Evolutionary conservation across 2,888 invertebrate species (phyloP).

Genomic region (Trimorus sp.): DNA sequence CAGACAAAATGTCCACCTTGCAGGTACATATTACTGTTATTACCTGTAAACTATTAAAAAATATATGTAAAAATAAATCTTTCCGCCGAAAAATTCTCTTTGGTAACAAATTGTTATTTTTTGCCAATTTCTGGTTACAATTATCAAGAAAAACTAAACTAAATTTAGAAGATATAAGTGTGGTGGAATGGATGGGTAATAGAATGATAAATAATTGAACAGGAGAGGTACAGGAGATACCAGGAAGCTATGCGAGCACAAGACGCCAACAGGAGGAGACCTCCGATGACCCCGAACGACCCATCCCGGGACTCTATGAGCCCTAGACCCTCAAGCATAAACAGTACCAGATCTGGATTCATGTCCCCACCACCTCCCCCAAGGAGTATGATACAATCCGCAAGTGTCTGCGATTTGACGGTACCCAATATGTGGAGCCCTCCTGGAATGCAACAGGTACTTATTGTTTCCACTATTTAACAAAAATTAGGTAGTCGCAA

Average conservation of each 20-base stretch:
- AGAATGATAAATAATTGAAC: background rate
- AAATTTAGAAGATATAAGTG: too few relatives aligned
- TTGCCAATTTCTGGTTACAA: too few relatives aligned
- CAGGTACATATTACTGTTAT: slow-evolving; percentile 69
- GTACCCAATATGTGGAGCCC: slow-evolving; percentile 75
- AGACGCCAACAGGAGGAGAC: slow-evolving; percentile 81
- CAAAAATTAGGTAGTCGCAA: background rate
- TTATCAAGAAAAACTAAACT: too few relatives aligned
- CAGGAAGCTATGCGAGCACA: slow-evolving; percentile 84
- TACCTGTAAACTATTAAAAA: too few relatives aligned
- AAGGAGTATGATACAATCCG: slow-evolving; percentile 77
- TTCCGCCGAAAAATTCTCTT: too few relatives aligned
- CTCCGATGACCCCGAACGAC: slow-evolving; percentile 70
- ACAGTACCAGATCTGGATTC: slow-evolving; percentile 71
- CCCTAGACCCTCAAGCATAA: slow-evolving; percentile 73
- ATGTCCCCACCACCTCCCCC: slow-evolving; percentile 71
- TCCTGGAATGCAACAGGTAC: slow-evolving; percentile 84
- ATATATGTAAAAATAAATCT: too few relatives aligned
- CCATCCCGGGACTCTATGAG: slow-evolving; percentile 70
- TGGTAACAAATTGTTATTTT: too few relatives aligned
- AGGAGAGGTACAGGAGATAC: slow-evolving; percentile 80
- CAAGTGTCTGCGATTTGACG: slow-evolving; percentile 79
- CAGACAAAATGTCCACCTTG: slow-evolving; percentile 80
- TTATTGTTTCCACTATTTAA: slow-evolving; percentile 1
- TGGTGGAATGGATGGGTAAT: background rate